Evolutionary conservation across 2,888 invertebrate genomes (phyloP), one percentile per base, ranked within the genome.

Genomic region (Ichneumon xanthorius): DNA sequence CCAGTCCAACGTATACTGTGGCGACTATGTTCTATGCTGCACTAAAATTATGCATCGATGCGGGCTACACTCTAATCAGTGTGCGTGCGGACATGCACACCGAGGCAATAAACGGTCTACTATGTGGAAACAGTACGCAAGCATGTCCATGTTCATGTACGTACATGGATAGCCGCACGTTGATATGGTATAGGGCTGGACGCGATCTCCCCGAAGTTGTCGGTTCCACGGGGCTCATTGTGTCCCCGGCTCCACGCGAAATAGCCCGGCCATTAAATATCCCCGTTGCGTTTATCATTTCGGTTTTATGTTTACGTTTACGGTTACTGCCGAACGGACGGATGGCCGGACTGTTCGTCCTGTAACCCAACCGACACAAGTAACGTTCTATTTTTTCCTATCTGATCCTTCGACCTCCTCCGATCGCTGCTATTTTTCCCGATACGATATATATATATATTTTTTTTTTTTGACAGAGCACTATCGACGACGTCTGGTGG

Each of bases 251-350:
- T 83, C 84, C 86, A 82, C 80, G 80, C 87, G 87, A 88, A 90
- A 89, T 86, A 82, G 88, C 87, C 84, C 77, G 83, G 89, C 90
- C 91, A 91, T 92, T 92, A 91, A 92, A 91, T 90, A 89, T 91
- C 89, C 89, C 89, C 87, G 88, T 89, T 89, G 90, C 92, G 90
- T 92, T 92, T 90, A 91, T 92, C 92, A 90, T 92, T 90, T 90
- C 89, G 88, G 91, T 89, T 92, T 92, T 92, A 91, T 89, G 90
- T 89, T 92, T 90, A 90, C 89, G 90, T 88, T 92, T 91, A 91
- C 89, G 90, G 86, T 91, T 91, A 90, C 89, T 84, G 82, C 82
- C 78, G 58, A 50, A 68, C 63, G 50, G 71, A 70, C 33, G 50
- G 58, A 77, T 72, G 80, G 73, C 75, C n/a, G 72, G 50, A 77